These are phyloP conservation scores for Fragum whitleyi DNA, from an alignment of 2,888 invertebrate genomes.

Conservation along the genomic window DNA sequence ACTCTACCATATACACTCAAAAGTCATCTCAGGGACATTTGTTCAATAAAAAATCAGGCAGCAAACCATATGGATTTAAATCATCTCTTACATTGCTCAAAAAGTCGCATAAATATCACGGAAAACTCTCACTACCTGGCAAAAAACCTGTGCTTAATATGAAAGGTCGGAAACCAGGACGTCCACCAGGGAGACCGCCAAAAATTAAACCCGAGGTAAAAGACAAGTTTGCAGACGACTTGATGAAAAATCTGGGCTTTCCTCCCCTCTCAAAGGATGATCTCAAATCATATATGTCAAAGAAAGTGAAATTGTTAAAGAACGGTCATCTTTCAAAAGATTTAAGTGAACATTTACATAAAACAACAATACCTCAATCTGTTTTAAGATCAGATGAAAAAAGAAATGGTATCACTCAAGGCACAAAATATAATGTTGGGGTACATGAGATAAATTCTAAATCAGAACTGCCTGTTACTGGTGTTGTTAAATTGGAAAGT, in stretches of 20 bases:
- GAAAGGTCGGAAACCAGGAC: background rate
- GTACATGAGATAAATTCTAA: background rate
- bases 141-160: background rate
- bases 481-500: background rate
- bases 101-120: slow-evolving; percentile 45
- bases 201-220: slow-evolving; percentile 5
- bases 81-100: slow-evolving; percentile 47
- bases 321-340: slow-evolving; percentile 32
- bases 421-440: background rate
- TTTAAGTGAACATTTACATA: background rate
- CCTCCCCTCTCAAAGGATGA: slow-evolving; percentile 47
- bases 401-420: background rate
- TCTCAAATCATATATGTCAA: slow-evolving; percentile 37
- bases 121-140: slow-evolving; percentile 19
- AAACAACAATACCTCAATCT: background rate
- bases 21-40: slow-evolving; percentile 15
- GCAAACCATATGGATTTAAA: slow-evolving; percentile 44
- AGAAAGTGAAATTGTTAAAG: slow-evolving; percentile 27
- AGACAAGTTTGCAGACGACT: slow-evolving; percentile 53
- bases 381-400: background rate
- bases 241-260: slow-evolving; percentile 57
- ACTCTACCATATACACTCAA: slow-evolving; percentile 3
- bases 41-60: slow-evolving; percentile 36
- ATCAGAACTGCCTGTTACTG: background rate
- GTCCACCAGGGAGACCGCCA: background rate